Conservation (phyloP, 30 jellyfish, hydroid and myxozoan species). For the Cassiopea andromeda region DNA sequence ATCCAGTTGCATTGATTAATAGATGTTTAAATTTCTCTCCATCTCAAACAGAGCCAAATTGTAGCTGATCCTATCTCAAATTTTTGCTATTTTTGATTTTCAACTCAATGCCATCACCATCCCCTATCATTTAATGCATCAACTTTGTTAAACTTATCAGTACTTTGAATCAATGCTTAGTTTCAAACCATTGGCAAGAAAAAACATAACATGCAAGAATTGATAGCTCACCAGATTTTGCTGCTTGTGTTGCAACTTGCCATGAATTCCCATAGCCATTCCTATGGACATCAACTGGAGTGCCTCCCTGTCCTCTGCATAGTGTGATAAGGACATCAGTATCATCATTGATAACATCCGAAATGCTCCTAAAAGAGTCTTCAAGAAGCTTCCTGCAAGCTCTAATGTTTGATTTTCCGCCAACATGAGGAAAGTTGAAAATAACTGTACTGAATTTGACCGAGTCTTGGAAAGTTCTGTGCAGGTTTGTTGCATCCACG, state of each 20-base stretch:
- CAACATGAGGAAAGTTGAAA: constrained; percentile 96
- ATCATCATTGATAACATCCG: constrained; percentile 28
- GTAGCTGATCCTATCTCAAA: too few relatives aligned
- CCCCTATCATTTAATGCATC: too few relatives aligned
- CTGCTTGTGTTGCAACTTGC: constrained; percentile 90
- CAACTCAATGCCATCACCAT: too few relatives aligned
- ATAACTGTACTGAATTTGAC: constrained; percentile 49
- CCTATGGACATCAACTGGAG: constrained; percentile 80
- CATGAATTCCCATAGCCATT: constrained; percentile 85
- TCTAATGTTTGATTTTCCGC: constrained; percentile 90
- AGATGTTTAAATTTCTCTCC: too few relatives aligned
- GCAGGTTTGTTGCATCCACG: constrained; percentile 86
- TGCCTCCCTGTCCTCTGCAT: constrained; percentile 98
- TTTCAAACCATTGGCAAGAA: background rate
- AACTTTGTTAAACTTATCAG: background rate
- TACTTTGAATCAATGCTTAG: background rate
- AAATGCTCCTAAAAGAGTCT: constrained; percentile 72
- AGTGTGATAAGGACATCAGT: constrained; percentile 77
- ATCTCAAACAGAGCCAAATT: too few relatives aligned
- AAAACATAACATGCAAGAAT: background rate
- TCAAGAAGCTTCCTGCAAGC: constrained; percentile 73
- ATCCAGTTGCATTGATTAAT: too few relatives aligned
- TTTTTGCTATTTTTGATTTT: too few relatives aligned
- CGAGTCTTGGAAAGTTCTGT: constrained; percentile 11
- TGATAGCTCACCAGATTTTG: constrained; percentile 73